Base-by-base conservation (phyloP, 2,113 vertebrate genomes). In the Pelusios castaneus region DNA sequence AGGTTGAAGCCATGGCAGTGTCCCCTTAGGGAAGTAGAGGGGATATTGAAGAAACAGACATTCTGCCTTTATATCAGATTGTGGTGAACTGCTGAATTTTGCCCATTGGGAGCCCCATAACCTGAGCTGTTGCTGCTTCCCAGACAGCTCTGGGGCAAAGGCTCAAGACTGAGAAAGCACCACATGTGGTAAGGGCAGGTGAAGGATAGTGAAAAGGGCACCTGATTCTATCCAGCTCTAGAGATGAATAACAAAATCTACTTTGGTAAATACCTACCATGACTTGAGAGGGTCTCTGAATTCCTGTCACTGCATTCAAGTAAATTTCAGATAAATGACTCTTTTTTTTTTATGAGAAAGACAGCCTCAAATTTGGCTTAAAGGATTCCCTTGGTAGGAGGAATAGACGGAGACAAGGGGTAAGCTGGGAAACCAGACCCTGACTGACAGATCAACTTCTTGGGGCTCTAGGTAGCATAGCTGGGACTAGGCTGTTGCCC, bases 11-110 rank as follows among this genome's bases (percentile, higher is more conserved):
- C 43, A 17, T 0, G 0, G 34, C 0, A 31, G 38, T 24, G 34
- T 96, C 80, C 49, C 78, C 82, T 73, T 58, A 70, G 27, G 91
- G 91, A 94, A 84, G 89, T 49, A 85, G 78, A 85, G 80, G 13
- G 31, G 45, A 75, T 34, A n/a, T 77, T 90, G 49, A 38, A 67
- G 92, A 87, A 87, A 70, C 17, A 49, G 76, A 73, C 14, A 41
- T 80, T 80, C 47, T 83, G 85, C 4, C 77, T 70, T 17, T 9
- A 67, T 73, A 14, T 1, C 5, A 43, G n/a, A 70, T 49, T 43
- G 58, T 56, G 22, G 34, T 8, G 22, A 54, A 38, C 0, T 0
- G 2, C n/a, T 76, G 63, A 77, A 45, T 80, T 56, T 81, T 52
- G 84, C 43, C 31, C 19, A 21, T 12, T 38, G 56, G 58, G 60